These are phyloP conservation scores for Drosophila niveifrons DNA, from an alignment of 2,888 invertebrate species.

Conservation along the genomic window DNA sequence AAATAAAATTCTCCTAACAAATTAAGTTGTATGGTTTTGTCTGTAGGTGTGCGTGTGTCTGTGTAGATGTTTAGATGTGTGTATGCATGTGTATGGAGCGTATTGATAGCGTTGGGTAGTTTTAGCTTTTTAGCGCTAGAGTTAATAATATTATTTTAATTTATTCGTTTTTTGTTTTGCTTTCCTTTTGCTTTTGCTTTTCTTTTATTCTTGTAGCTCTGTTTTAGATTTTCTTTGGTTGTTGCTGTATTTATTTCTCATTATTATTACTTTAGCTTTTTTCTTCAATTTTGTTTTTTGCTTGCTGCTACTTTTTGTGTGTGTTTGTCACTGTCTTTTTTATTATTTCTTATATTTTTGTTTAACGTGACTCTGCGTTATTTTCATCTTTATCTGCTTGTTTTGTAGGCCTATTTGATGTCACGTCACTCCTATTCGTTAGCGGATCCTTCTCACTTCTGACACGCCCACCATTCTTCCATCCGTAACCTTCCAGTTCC, in stretches of 20 bases:
- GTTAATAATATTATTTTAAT: conserved; percentile 47
- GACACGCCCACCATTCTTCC: not conserved
- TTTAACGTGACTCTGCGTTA: conserved; percentile 56
- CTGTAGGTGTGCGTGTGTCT: conserved; percentile 25
- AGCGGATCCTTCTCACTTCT: conserved; percentile 11
- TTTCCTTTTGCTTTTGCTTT: conserved; percentile 43
- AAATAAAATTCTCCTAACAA: conserved; percentile 76
- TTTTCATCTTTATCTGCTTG: conserved; percentile 37
- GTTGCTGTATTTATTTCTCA: conserved; percentile 79
- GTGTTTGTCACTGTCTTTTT: conserved; percentile 50
- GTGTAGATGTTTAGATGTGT: conserved; percentile 27
- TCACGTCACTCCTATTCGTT: conserved; percentile 25
- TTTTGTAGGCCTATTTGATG: conserved; percentile 34
- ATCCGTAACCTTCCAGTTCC: conserved; percentile 26
- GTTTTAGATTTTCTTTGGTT: conserved; percentile 78
- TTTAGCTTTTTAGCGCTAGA: conserved; percentile 55
- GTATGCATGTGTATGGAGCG: conserved; percentile 43
- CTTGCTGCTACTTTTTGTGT: conserved; percentile 66
- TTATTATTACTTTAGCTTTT: conserved; percentile 66
- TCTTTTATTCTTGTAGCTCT: conserved; percentile 64
- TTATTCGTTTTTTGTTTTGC: conserved; percentile 37
- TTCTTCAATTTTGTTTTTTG: conserved; percentile 42
- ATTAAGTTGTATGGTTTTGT: conserved; percentile 47
- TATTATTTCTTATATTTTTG: conserved; percentile 15
- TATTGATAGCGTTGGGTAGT: conserved; percentile 75